Base-by-base conservation (phyloP, 2,113 vertebrate genomes). In the Heliornis fulica region DNA sequence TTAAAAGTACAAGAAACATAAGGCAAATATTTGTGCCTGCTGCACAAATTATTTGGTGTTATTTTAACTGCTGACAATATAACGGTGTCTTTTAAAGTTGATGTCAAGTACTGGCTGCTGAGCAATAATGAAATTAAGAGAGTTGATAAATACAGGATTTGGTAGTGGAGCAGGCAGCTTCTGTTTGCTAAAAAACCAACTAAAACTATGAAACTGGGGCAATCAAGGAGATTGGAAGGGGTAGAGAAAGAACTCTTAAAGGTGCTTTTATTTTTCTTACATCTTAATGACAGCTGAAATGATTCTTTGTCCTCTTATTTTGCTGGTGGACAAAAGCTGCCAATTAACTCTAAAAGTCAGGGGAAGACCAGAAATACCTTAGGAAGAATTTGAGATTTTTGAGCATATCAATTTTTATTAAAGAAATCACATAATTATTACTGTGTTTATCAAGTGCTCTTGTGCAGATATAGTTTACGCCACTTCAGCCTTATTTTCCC, bases 1-100 rank as follows among this genome's bases (percentile, higher is more conserved):
- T 85, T 5, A 46, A 90, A 93, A 91, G 66, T 41, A 36, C 7
- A 10, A 50, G 83, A 86, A 95, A 89, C 51, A 81, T 29, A 81
- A 77, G 41, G 22, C 36, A 83, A 93, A 89, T 89, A 86, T 92
- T 89, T 94, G 59, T 77, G 68, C 50, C 59, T 50, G 15, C 50
- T 89, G 63, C 63, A 83, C 86, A 94, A 94, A 88, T 77, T 80
- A 65, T 22, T 43, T 53, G 54, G 13, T 51, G n/a, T n/a, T 18
- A 34, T 50, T 83, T 81, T 63, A 86, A 74, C 57, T 83, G 34
- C 10, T 77, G 46, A 78, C 38, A 86, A 69, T n/a, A 19, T 45
- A 69, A 41, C 1, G 0, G 10, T 53, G 32, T 38, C 41, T 92
- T 83, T 77, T 61, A 74, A 86, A 90, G 29, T 5, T 6, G 1